Evolutionary conservation across 2,113 vertebrate genomes (phyloP).

Genomic region (Shinisaurus crocodilurus): DNA sequence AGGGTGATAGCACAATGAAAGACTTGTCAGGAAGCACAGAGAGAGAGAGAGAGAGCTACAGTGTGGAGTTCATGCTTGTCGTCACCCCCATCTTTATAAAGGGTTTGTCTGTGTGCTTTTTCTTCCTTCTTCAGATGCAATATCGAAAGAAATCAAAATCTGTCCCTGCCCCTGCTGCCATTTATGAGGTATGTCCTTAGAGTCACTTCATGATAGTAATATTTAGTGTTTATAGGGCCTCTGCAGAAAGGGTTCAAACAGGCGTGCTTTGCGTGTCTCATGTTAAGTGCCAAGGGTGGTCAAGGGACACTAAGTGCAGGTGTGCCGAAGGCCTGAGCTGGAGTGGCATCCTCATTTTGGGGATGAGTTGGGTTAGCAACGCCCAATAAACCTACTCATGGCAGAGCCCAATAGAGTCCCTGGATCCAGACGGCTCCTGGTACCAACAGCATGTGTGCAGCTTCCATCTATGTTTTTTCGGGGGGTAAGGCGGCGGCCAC

Average conservation of each 20-base stretch:
- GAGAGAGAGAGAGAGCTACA: neutral
- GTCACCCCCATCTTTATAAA: neutral
- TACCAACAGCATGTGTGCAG: no score
- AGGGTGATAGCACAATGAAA: no score
- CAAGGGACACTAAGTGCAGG: no score
- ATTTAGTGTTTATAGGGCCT: neutral
- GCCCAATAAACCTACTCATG: no score
- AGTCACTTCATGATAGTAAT: neutral
- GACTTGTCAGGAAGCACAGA: neutral
- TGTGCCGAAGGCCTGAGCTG: no score
- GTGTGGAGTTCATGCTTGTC: neutral
- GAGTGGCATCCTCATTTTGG: no score
- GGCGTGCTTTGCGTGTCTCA: neutral
- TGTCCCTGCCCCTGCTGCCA: neutral
- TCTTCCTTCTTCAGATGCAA: conserved; percentile 47
- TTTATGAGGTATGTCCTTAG: conserved; percentile 45
- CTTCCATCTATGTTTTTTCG: no score
- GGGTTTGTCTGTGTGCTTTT: neutral
- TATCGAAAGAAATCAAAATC: conserved; percentile 48
- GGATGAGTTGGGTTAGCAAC: no score
- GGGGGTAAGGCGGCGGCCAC: no score
- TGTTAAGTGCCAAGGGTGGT: no score
- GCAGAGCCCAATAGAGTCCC: no score
- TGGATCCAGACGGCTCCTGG: no score
- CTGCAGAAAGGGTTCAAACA: neutral